Evolutionary conservation across 1,140 invertebrate species (phyloP).

Genomic region (Megalonaias nervosa): DNA sequence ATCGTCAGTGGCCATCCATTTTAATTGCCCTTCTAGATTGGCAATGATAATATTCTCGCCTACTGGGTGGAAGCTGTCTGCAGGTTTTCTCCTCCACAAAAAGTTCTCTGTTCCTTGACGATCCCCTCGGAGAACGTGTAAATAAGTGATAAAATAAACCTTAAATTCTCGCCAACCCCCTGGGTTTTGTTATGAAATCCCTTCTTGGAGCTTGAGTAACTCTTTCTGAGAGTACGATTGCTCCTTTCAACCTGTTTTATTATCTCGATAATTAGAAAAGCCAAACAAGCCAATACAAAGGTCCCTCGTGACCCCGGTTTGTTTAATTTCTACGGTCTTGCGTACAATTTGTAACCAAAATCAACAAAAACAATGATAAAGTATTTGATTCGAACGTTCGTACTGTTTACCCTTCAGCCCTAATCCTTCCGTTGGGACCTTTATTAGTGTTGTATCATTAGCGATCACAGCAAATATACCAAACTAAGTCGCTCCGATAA

Average conservation of each 20-base stretch:
- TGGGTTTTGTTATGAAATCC: background rate
- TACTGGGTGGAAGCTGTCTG: too few relatives aligned
- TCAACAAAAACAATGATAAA: constrained; percentile 32
- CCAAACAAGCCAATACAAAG: background rate
- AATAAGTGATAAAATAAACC: background rate
- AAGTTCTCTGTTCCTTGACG: too few relatives aligned
- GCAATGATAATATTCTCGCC: too few relatives aligned
- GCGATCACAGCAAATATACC: constrained; percentile 29
- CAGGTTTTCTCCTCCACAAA: too few relatives aligned
- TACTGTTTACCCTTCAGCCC: constrained; percentile 8
- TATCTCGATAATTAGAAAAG: background rate
- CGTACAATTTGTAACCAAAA: constrained; percentile 22
- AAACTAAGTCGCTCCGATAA: constrained; percentile 25
- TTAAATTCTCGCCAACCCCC: background rate
- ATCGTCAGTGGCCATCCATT: too few relatives aligned
- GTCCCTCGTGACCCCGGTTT: constrained; percentile 16
- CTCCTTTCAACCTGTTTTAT: background rate
- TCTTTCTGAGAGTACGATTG: background rate
- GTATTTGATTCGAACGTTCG: constrained; percentile 18
- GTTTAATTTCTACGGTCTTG: constrained; percentile 11
- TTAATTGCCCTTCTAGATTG: too few relatives aligned
- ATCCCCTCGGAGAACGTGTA: too few relatives aligned
- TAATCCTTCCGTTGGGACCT: constrained; percentile 17
- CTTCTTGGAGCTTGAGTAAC: background rate
- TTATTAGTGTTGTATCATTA: constrained; percentile 38